Evolutionary conservation across 2,797 vertebrate genomes (phyloP), one percentile per base, ranked within the genome.

Genomic region (Parotocinclus haroldoi): DNA sequence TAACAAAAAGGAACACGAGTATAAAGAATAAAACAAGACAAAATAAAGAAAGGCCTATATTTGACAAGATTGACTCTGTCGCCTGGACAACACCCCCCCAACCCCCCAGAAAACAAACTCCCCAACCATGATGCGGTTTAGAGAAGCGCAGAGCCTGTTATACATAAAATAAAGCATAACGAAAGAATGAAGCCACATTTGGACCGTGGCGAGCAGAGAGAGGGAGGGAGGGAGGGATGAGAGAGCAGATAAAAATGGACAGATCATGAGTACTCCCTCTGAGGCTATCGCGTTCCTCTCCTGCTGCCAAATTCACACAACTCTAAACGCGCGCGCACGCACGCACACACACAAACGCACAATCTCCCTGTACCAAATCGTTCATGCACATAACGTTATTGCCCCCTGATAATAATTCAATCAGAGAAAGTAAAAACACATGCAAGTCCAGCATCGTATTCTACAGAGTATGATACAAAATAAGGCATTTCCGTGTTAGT

Each of bases 381-480:
- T 7, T 79, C 69, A 53, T 63, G 38, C 42, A 58, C 60, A 50
- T 39, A 37, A 68, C 38, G 60, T 60, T 9, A 58, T 61, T 68
- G 18, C 68, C 72, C 45, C 58, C 72, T 72, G 66, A 84, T n/a
- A n/a, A 85, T 82, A 79, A 78, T 89, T 86, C 86, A 80, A 83
- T 81, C 73, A 92, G 91, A 93, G 90, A 93, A 83, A 87, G 71
- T 68, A 87, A 84, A 80, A 94, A 92, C 79, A 92, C 95, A 98
- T 98, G 96, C 96, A 96, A 92, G 94, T 96, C 95, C 96, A 96
- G 95, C 96, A 97, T 95, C 84, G 87, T 90, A 90, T 88, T 90
- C 86, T 80, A n/a, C n/a, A 94, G 93, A 96, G 90, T 98, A 98
- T 96, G 90, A 98, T 98, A 99, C 96, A 99, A 99, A 98, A 96